Evolutionary conservation across 2,113 vertebrate genomes (phyloP).

Genomic region (Zootoca vivipara): DNA sequence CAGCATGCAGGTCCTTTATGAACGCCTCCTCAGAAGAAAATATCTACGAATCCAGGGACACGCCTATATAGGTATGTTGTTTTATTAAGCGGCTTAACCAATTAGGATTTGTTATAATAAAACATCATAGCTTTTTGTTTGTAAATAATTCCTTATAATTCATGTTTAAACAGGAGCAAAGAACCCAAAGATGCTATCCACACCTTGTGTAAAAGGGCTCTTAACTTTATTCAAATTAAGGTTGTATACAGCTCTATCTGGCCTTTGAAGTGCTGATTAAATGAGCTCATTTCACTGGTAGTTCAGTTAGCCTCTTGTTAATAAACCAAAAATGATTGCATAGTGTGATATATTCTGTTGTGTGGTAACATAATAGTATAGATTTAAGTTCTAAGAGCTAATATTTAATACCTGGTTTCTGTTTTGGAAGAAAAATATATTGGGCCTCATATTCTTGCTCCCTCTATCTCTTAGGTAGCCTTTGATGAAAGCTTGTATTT

Average conservation of each 20-base stretch:
- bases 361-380: slow-evolving; percentile 3
- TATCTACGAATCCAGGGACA: slow-evolving; percentile 90
- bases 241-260: background rate
- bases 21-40: slow-evolving; percentile 99
- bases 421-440: background rate
- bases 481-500: slow-evolving; percentile 6
- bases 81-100: slow-evolving; percentile 69
- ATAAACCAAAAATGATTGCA: background rate
- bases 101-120: slow-evolving; percentile 51
- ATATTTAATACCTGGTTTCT: background rate
- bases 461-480: background rate
- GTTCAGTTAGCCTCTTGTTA: background rate
- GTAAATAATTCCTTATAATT: slow-evolving; percentile 39
- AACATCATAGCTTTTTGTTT: slow-evolving; percentile 47
- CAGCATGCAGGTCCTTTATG: slow-evolving; percentile 99
- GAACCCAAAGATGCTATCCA: background rate
- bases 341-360: background rate
- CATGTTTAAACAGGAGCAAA: slow-evolving; percentile 31
- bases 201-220: accelerated
- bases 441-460: background rate
- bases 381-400: background rate
- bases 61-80: slow-evolving; percentile 95
- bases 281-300: background rate
- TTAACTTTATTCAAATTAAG: background rate
- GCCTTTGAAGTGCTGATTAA: slow-evolving; percentile 18